These are phyloP conservation scores for Hoplias malabaricus DNA, from an alignment of 2,113 vertebrate genomes.

Conservation along the genomic window DNA sequence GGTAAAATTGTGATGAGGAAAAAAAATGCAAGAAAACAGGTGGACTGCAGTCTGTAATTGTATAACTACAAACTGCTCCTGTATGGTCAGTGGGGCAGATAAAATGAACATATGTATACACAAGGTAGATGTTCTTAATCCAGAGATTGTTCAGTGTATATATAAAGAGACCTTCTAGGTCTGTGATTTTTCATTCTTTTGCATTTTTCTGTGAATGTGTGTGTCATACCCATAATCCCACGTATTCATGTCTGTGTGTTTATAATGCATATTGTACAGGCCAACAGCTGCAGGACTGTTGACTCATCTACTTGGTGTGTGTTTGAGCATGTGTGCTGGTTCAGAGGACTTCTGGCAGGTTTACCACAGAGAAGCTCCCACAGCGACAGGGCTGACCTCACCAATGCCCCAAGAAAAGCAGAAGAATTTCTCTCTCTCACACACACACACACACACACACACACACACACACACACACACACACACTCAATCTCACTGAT, in stretches of 20 bases:
- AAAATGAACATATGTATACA: too few species aligned
- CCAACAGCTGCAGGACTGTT: constrained; percentile 39
- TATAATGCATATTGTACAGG: constrained; percentile 28
- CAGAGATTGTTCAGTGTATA: too few species aligned
- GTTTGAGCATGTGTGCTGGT: constrained; percentile 7
- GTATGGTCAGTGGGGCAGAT: too few species aligned
- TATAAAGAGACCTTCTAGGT: not conserved
- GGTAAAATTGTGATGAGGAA: too few species aligned
- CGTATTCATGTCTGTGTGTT: constrained; percentile 2
- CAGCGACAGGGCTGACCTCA: constrained; percentile 32
- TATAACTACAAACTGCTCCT: too few species aligned
- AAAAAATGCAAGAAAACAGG: too few species aligned
- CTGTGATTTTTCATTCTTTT: not conserved
- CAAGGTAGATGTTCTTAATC: too few species aligned
- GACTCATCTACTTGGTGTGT: constrained; percentile 38
- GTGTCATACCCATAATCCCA: constrained; percentile 1
- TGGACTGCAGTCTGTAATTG: too few species aligned
- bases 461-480: not conserved
- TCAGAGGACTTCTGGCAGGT: constrained; percentile 37
- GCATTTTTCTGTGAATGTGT: not conserved
- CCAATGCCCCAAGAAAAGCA: constrained; percentile 2
- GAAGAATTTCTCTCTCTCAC: not conserved
- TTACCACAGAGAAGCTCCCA: constrained; percentile 22
- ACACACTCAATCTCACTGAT: not conserved
- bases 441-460: not conserved